A percentile compares a stretch with the other conserved stretches of the same genome.
These are phyloP conservation scores for Yasuhikotakia modesta DNA, from an alignment of 2,797 vertebrate genomes.

Conservation along the genomic window DNA sequence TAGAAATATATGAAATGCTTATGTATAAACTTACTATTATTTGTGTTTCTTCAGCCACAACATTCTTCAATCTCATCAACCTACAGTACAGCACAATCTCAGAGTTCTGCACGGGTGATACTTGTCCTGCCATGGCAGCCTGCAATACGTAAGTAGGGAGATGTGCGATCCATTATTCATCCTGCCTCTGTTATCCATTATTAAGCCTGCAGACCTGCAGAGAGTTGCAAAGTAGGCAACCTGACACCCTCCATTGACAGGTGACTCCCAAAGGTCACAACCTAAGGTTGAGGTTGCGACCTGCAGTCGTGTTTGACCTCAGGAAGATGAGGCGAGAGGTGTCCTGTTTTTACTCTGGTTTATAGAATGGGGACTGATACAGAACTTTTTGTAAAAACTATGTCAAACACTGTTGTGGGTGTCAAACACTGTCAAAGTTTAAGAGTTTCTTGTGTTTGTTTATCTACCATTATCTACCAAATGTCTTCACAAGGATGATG, in stretches of 20 bases:
- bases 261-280: constrained; percentile 25
- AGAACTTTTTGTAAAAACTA: neutral
- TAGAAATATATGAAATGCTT: no score
- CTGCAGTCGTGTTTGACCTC: constrained; percentile 10
- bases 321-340: constrained; percentile 15
- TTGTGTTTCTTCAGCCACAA: constrained; percentile 89
- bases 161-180: constrained; percentile 51
- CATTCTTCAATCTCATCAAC: constrained; percentile 99
- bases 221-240: constrained; percentile 26
- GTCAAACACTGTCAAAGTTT: no score
- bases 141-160: constrained; percentile 93
- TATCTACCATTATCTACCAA: no score
- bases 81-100: constrained; percentile 99
- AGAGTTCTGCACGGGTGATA: constrained; percentile 98
- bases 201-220: constrained; percentile 28
- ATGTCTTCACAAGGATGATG: no score
- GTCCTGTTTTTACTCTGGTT: constrained; percentile 24
- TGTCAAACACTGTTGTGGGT: no score
- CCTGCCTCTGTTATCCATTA: constrained; percentile 24
- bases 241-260: neutral
- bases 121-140: constrained; percentile 96
- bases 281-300: constrained; percentile 4
- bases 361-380: neutral
- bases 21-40: no score
- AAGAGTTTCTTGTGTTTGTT: no score